Conservation (phyloP, 1,140 invertebrate genomes). For the Trachymyrmex cornetzi region DNA sequence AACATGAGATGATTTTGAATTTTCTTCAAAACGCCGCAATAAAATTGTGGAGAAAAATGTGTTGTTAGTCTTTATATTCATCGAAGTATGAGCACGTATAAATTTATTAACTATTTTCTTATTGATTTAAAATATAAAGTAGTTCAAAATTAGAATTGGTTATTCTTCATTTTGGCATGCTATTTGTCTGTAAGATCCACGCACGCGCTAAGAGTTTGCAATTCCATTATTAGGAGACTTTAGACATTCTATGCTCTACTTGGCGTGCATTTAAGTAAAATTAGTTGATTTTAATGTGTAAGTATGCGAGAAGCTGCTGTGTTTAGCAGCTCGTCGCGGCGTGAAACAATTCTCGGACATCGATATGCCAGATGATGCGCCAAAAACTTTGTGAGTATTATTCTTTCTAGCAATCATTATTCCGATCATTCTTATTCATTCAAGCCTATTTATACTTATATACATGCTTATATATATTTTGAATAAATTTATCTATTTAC, state of each 20-base stretch:
- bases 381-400: constrained; percentile 69
- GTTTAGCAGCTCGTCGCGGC: constrained; percentile 44
- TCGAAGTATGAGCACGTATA: not conserved
- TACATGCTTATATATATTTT: not conserved
- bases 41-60: not conserved
- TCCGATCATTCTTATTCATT: not conserved
- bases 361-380: constrained; percentile 60
- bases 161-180: constrained; percentile 27
- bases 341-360: constrained; percentile 4
- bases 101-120: not conserved
- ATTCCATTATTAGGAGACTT: constrained; percentile 63
- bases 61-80: not conserved
- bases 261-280: constrained; percentile 76
- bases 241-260: constrained; percentile 50
- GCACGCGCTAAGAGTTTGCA: constrained; percentile 64
- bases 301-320: constrained; percentile 32
- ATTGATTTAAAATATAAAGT: not conserved
- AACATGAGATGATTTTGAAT: not conserved
- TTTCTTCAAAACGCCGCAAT: not conserved
- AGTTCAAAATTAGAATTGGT: constrained; percentile 19
- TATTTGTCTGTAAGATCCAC: constrained; percentile 37
- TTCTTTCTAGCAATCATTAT: too few species aligned
- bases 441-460: not conserved
- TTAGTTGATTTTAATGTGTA: constrained; percentile 71
- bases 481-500: not conserved